Base-by-base conservation (phyloP, 2,113 vertebrate genomes). In the Heterotis niloticus region DNA sequence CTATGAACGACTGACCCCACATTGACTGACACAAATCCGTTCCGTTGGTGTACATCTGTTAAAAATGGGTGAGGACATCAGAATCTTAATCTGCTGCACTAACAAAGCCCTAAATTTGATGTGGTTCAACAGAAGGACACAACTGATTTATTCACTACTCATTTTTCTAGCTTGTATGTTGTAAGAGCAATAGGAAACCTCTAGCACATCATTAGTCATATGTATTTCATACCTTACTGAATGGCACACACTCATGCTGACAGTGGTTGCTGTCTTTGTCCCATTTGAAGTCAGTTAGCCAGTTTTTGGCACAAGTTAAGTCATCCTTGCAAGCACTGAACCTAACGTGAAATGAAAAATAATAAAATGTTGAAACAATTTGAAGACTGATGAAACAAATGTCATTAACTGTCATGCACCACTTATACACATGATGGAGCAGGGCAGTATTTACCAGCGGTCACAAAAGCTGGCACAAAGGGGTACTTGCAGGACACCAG, bases 251-350 rank as follows among this genome's bases (percentile, higher is more conserved):
- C 76, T 88, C 78, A 34, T 80, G 66, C 82, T 82, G 86, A 80
- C 91, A 93, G 44, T 11, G 81, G 81, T 93, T 93, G 84, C 87
- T 86, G 51, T 65, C 82, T 72, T 83, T 52, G 80, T 91, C 86
- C 82, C 82, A 72, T 60, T 83, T 77, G 89, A 90, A 93, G 82
- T 91, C 91, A 0, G 44, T 85, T 76, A 92, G 60, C 89, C 88
- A 91, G 84, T 92, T 92, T 66, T 0, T 79, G 52, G 80, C 84
- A 84, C 91, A 93, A 34, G 5, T 83, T 78, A 81, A 80, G 76
- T 93, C 91, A 65, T 85, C 82, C 74, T 81, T 88, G 83, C 91
- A 93, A 66, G 91, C 91, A 80, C 91, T 85, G 29, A 88, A 92
- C 91, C 91, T 93, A 83, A 78, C 62, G 44, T 75, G 80, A 51